These are phyloP conservation scores for Caiman crocodilus DNA, from an alignment of 2,797 vertebrate genomes.

Conservation along the genomic window DNA sequence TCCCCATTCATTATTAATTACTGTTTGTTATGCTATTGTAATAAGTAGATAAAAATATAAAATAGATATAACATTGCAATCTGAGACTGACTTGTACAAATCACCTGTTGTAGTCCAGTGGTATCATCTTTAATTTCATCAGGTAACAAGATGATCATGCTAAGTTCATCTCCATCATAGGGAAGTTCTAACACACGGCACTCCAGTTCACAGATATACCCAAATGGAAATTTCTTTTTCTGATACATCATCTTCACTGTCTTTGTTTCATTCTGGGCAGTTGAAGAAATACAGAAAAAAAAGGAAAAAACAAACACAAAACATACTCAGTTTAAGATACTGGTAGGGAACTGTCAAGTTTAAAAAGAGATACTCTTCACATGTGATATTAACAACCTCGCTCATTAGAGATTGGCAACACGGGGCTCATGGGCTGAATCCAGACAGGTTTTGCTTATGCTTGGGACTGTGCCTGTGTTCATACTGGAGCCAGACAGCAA, in stretches of 20 bases:
- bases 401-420: too few relatives aligned
- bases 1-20: background rate
- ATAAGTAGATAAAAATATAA: background rate
- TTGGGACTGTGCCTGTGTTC: too few relatives aligned
- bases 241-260: slow-evolving; percentile 94
- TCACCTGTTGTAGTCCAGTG: slow-evolving; percentile 87
- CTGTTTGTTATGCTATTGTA: background rate
- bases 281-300: background rate
- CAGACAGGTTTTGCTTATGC: too few relatives aligned
- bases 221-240: slow-evolving; percentile 84
- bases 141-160: slow-evolving; percentile 92
- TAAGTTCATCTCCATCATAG: slow-evolving; percentile 86
- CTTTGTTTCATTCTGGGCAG: slow-evolving; percentile 84
- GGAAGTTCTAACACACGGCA: slow-evolving; percentile 89
- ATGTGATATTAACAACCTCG: too few relatives aligned
- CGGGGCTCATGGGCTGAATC: too few relatives aligned
- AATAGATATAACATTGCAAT: too few relatives aligned
- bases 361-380: background rate
- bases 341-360: background rate
- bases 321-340: background rate
- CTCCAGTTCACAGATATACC: slow-evolving; percentile 83
- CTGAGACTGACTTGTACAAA: background rate
- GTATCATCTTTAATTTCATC: slow-evolving; percentile 80
- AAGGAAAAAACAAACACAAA: background rate
- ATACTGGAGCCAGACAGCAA: too few relatives aligned